Evolutionary conservation across 2,113 vertebrate genomes (phyloP).

Genomic region (Collichthys lucidus): DNA sequence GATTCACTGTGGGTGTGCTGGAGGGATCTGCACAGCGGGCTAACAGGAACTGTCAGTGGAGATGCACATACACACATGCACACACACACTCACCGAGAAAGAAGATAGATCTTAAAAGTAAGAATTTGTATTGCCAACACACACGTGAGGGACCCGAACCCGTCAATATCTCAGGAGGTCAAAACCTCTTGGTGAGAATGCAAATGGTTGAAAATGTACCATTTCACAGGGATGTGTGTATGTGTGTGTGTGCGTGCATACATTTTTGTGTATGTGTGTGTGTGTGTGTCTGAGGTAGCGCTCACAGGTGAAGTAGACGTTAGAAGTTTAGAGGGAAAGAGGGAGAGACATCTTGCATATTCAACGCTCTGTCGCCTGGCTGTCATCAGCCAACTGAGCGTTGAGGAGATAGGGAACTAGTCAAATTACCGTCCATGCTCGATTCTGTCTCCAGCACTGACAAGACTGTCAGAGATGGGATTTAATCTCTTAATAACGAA

Average conservation of each 20-base stretch:
- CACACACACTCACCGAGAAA: conserved; percentile 13
- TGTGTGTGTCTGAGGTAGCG: conserved; percentile 36
- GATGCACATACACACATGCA: conserved; percentile 19
- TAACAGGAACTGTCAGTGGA: conserved; percentile 66
- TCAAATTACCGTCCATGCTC: conserved; percentile 85
- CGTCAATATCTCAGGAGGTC: conserved; percentile 43
- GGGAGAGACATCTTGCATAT: conserved; percentile 75
- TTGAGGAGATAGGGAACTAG: conserved; percentile 83
- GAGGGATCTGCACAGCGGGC: conserved; percentile 61
- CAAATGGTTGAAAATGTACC: conserved; percentile 47
- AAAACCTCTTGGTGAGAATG: conserved; percentile 47
- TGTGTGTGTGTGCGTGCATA: conserved; percentile 11
- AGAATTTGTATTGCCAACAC: not conserved
- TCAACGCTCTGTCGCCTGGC: conserved; percentile 75
- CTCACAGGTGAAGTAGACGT: conserved; percentile 51
- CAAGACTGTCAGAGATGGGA: conserved; percentile 86
- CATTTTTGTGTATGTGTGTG: not conserved
- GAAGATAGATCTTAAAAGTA: conserved; percentile 9
- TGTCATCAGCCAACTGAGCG: conserved; percentile 83
- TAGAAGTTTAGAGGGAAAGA: conserved; percentile 60
- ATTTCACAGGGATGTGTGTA: conserved; percentile 17
- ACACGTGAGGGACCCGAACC: conserved; percentile 17
- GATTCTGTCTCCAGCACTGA: conserved; percentile 83
- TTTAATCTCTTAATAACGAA: conserved; percentile 87
- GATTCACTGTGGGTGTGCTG: conserved; percentile 74